These are phyloP conservation scores for Mungos mungo DNA, from an alignment of 2,113 vertebrate species.

Conservation along the genomic window DNA sequence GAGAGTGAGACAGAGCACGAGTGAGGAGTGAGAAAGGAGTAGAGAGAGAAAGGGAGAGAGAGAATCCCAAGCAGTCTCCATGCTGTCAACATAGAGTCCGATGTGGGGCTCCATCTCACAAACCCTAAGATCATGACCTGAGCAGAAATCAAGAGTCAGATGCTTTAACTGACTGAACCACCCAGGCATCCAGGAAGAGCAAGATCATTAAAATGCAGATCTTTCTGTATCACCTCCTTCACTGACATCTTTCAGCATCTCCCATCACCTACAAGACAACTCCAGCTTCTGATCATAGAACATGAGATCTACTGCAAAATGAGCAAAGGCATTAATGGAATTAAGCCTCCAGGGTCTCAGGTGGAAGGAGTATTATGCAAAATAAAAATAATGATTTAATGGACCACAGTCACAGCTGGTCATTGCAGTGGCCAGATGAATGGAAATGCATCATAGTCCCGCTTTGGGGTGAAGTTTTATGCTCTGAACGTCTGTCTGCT, in stretches of 20 bases:
- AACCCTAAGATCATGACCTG: too few relatives aligned
- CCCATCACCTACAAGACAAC: neutral
- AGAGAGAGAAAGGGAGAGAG: too few relatives aligned
- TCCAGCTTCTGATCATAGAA: neutral
- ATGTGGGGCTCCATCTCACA: too few relatives aligned
- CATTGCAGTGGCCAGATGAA: slow-evolving; percentile 77
- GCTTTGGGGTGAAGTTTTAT: slow-evolving; percentile 55
- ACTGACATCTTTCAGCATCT: neutral
- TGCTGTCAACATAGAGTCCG: too few relatives aligned
- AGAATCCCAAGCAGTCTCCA: too few relatives aligned
- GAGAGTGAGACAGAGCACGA: too few relatives aligned
- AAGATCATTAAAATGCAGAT: neutral
- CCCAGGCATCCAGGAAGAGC: neutral
- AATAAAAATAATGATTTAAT: slow-evolving; percentile 77
- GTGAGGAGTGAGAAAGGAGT: too few relatives aligned
- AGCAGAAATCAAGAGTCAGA: too few relatives aligned
- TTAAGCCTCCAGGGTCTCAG: slow-evolving; percentile 47
- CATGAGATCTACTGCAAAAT: neutral
- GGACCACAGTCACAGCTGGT: slow-evolving; percentile 69
- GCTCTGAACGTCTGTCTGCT: slow-evolving; percentile 77
- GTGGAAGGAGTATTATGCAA: slow-evolving; percentile 67
- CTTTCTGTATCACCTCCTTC: neutral
- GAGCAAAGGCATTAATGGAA: neutral
- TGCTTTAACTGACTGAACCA: too few relatives aligned
- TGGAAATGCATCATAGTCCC: slow-evolving; percentile 16